Base-by-base conservation (phyloP, 2,797 vertebrate genomes). In the Sphenopsis melanotis region DNA sequence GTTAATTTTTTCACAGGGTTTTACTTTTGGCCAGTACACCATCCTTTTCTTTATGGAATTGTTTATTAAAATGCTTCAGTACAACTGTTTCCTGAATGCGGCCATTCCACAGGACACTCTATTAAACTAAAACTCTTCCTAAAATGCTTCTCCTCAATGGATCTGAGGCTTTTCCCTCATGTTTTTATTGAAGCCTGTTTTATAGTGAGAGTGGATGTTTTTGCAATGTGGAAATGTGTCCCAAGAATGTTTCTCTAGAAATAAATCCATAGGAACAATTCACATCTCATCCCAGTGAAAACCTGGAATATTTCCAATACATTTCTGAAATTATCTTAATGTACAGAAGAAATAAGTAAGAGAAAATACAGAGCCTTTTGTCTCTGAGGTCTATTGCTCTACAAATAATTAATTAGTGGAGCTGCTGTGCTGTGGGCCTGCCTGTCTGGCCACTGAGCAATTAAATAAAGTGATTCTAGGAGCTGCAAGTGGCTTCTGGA, bases 341-440 rank as follows among this genome's bases (percentile, higher is more conserved):
- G 53, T 41, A 74, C 70, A 89, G 76, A 91, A 69, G 47, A 50
- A 83, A 53, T 50, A 85, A 89, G 59, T 39, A 75, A 63, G 57
- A 86, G 47, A 74, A 93, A 71, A 86, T 39, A 53, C 37, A 85
- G 56, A 71, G 20, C 19, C n/a, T 68, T 91, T 66, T 88, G 61
- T 84, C 85, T 95, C 75, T 21, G 27, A 90, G 92, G 52, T 63
- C 77, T 85, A 63, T 60, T 83, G 87, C 68, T 59, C 32, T 49
- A 94, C 90, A 94, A 96, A 95, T 95, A 94, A 95, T 89, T 89
- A 93, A 95, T 96, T 96, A 93, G 78, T 18, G 47, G 42, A 83
- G 53, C 50, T 88, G 83, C 34, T 83, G 44, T 77, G 65, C 53
- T 90, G 47, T 9, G 8, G 89, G 87, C 56, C 85, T 92, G 77